Evolutionary conservation across 2,797 vertebrate genomes (phyloP), one percentile per base, ranked within the genome.

Genomic region (Chanos chanos): DNA sequence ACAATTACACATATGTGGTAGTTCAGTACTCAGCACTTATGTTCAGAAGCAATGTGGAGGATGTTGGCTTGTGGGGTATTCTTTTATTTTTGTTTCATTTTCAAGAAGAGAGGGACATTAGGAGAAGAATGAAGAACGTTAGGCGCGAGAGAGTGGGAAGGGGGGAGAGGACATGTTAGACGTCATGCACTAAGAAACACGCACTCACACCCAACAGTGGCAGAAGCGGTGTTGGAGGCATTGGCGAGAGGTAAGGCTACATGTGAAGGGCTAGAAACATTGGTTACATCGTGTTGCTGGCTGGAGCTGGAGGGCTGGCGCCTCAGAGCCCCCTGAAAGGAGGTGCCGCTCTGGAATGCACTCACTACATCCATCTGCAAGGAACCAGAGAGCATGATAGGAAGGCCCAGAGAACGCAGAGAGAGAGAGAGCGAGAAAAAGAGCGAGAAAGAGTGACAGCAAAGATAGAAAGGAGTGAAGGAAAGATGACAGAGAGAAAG

Each of bases 181-280:
- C 91, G 64, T 95, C 97, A 98, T 98, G 97, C 97, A 99, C 94
- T 94, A 94, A 93, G 94, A 94, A 98, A 96, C 96, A 97, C 96
- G 92, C 96, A 99, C 97, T 98, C 97, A 99, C 97, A 98, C 96
- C 96, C 97, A 94, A 98, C 94, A 97, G 95, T 94, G 95, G 95
- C 92, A 96, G 96, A 95, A 96, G 95, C 93, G 91, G 92, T 91
- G 89, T 82, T 87, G 96, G 92, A 89, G 91, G 94, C 92, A 94
- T 88, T 79, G 80, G 94, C 91, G 93, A 95, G 89, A 92, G 96
- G 93, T 95, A 97, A 98, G 92, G 95, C 96, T 99, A 99, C 97
- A 99, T 99, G 97, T 96, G 95, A 94, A 97, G 97, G 97, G 96
- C 96, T 99, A 99, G 97, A 99, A 97, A 99, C 95, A 96, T 98